Base-by-base conservation (phyloP, 2,888 invertebrate genomes). In the Brenthis ino region DNA sequence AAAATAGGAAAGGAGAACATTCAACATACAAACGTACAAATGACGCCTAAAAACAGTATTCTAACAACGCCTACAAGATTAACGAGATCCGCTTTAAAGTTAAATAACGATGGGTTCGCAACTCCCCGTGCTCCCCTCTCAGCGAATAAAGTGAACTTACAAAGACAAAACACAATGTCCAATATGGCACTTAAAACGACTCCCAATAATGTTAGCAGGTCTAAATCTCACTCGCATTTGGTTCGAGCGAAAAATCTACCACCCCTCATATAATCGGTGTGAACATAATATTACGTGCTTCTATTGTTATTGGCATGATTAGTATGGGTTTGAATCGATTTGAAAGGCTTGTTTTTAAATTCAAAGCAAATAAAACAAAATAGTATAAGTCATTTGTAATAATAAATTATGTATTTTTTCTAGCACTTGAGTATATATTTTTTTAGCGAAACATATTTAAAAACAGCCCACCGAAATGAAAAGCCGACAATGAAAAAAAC, bases 111-210 rank as follows among this genome's bases (percentile, higher is more conserved):
- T 54, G 89, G 88, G 0, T 92, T 92, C 67, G 88, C 89, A 0
- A 92, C 92, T 0, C 92, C 92, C 6, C 81, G 91, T 1, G 84
- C 91, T 2, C 92, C 92, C 0, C 82, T 91, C 20, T 88, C 88
- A 60, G 86, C 88, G 0, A 83, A 80, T 66, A 90, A 89, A 77
- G 74, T 79, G 0, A 87, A 89, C 72, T 57, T 91, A 1, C 87
- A 84, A 24, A 80, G 88, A 64, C 87, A 87, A 58, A 86, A 89
- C 71, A 87, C 89, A 3, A 77, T 74, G 6, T 72, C 81, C 3
- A 79, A 73, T 66, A 61, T 89, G 33, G 68, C 82, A 0, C 72
- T 82, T 3, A 90, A 85, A 73, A 87, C 82, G 3, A 88, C 89
- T 11, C 86, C 89, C 0, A 84, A 77, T 64, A 85, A 83, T 60